Evolutionary conservation across 2,888 invertebrate species (phyloP), one percentile per base, ranked within the genome.

Genomic region (Agrochola macilenta): DNA sequence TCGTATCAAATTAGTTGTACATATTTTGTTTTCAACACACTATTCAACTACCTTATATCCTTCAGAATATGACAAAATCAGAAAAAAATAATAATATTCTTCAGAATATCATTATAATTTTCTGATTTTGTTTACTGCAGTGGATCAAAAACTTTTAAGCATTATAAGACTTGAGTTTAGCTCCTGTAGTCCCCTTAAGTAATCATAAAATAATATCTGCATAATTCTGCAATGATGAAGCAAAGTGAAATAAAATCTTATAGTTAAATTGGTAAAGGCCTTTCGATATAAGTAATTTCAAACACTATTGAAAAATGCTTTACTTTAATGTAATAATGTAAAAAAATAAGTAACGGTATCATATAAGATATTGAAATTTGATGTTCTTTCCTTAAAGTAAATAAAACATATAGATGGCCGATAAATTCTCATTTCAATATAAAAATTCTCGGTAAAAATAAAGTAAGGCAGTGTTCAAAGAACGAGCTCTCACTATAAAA

Each of bases 401-500:
- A 80, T 72, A 70, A n/a, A 79, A 72, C 52, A n/a, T 5, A 66
- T 39, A n/a, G 23, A 69, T 72, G 1, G n/a, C 61, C 17, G 12
- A 76, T 79, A 49, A 75, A 76, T 64, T 78, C 60, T 63, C 20
- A 71, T 70, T 80, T 78, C 54, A 72, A 82, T 73, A 73, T 35
- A 35, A 64, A 69, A 87, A 46, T 52, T 64, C 64, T 78, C 30
- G 17, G 73, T 70, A 68, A 76, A 76, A 74, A 30, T 76, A 46
- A 77, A 78, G 71, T 64, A 76, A 87, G n/a, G 65, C 66, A 69
- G 39, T 69, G 61, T 69, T 80, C 69, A 35, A 75, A 78, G 70
- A 80, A 76, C 46, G 74, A 78, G 68, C 49, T 60, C 35, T 70
- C 35, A 78, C 72, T 78, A 84, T 86, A 76, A 84, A 81, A 78